phyloP scores from a whole-genome alignment of 2,797 vertebrate genomes.

The Taeniopygia guttata region DNA sequence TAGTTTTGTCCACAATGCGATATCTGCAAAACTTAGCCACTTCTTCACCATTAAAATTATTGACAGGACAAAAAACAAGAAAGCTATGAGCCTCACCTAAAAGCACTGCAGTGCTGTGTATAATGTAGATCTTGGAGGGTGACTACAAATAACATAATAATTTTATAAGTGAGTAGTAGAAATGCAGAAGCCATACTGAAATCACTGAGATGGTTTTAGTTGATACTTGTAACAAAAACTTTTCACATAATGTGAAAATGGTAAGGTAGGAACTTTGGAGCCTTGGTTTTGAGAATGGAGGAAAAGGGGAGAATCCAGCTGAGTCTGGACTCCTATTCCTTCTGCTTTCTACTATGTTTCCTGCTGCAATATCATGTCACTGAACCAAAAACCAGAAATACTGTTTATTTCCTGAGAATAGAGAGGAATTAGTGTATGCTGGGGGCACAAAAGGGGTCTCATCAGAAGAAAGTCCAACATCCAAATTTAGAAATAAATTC shows the following conservation, averaged over 20 bases:
- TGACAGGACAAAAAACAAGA: not conserved
- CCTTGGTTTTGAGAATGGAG: not conserved
- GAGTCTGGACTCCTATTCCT: not conserved
- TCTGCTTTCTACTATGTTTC: not conserved
- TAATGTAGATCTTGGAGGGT: not conserved
- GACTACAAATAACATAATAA: not conserved
- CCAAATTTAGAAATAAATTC: not conserved
- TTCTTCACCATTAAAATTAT: not conserved
- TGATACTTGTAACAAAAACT: not conserved
- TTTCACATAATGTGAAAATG: not conserved
- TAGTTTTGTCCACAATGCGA: not conserved
- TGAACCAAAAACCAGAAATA: not conserved
- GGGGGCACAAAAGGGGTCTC: fast-evolving
- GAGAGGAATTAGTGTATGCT: not conserved
- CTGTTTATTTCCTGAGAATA: not conserved
- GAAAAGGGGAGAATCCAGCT: not conserved
- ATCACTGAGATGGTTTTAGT: not conserved
- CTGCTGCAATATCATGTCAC: not conserved
- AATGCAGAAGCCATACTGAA: not conserved
- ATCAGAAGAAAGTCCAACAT: not conserved
- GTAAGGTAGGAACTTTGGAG: not conserved
- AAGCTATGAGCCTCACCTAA: not conserved
- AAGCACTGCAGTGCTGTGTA: not conserved
- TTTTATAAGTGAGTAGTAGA: not conserved
- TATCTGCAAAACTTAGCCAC: not conserved